Evolutionary conservation across 2,113 vertebrate species (phyloP).

Genomic region (Hydrolagus affinis): DNA sequence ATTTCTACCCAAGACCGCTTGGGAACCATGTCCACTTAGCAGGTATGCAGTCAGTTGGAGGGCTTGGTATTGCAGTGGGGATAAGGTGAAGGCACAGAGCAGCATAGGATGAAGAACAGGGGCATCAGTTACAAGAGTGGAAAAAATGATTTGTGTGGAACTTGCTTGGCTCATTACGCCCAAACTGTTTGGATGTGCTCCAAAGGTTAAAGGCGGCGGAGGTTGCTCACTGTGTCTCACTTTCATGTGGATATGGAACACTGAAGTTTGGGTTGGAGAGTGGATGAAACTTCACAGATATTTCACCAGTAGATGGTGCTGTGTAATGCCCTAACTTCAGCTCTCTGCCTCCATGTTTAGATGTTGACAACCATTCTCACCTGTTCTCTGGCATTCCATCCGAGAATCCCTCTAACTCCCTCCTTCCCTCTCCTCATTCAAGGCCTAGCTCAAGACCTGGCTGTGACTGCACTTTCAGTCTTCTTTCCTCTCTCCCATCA

Average conservation of each 20-base stretch:
- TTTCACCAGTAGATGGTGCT: slow-evolving; percentile 55
- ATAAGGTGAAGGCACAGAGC: too few species aligned
- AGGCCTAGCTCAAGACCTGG: slow-evolving; percentile 35
- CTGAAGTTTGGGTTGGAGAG: too few species aligned
- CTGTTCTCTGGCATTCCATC: slow-evolving; percentile 29
- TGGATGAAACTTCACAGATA: neutral
- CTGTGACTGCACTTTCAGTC: slow-evolving; percentile 37
- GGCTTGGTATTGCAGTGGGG: neutral
- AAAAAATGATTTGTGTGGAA: neutral
- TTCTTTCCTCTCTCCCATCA: neutral
- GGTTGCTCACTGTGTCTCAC: neutral
- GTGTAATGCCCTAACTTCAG: slow-evolving; percentile 38
- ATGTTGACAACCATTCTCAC: slow-evolving; percentile 34
- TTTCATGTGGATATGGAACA: neutral
- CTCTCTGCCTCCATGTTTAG: slow-evolving; percentile 37
- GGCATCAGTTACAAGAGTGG: neutral
- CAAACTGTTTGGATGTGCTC: neutral
- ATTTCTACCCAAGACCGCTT: too few species aligned
- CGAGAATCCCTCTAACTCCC: neutral
- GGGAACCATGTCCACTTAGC: neutral
- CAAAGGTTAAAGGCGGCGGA: neutral
- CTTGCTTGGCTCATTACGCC: neutral
- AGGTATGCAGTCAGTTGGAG: neutral
- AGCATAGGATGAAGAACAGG: neutral
- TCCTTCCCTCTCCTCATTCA: slow-evolving; percentile 43